Percentiles rank a stretch among this genome's conserved stretches.
Conservation (phyloP, 2,113 vertebrate species). For the Gobius niger region DNA sequence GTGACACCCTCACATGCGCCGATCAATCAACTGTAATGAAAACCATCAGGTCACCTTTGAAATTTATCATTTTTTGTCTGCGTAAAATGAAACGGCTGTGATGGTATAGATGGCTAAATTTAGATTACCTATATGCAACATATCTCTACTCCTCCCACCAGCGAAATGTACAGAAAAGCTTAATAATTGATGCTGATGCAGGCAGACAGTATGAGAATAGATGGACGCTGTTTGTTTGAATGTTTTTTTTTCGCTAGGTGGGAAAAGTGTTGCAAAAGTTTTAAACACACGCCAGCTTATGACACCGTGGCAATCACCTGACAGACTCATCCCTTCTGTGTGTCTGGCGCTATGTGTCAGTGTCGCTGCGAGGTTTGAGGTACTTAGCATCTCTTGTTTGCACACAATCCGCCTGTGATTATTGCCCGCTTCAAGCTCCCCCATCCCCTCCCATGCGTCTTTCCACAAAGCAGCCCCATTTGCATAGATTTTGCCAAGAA, state of each 20-base stretch:
- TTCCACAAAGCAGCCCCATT: conserved; percentile 63
- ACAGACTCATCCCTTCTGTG: conserved; percentile 28
- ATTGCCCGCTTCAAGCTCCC: conserved; percentile 56
- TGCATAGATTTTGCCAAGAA: conserved; percentile 66
- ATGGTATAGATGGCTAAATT: conserved; percentile 72
- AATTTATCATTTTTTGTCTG: conserved; percentile 68
- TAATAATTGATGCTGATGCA: conserved; percentile 41
- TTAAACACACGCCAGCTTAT: conserved; percentile 16
- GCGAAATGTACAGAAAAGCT: conserved; percentile 13
- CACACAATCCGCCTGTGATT: conserved; percentile 77
- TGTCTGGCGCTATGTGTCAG: conserved; percentile 9
- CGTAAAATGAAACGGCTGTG: conserved; percentile 75
- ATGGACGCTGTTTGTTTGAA: neutral
- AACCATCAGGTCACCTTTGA: conserved; percentile 80
- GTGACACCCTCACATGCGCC: conserved; percentile 72
- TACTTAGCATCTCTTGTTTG: conserved; percentile 78
- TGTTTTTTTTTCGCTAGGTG: neutral
- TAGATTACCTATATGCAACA: conserved; percentile 75
- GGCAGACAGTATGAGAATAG: neutral
- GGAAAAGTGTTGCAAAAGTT: conserved; percentile 25
- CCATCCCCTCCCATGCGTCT: conserved; percentile 44
- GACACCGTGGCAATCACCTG: conserved; percentile 52
- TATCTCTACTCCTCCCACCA: conserved; percentile 39
- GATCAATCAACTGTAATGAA: conserved; percentile 80
- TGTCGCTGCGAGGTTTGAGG: conserved; percentile 50